phyloP scores from a whole-genome alignment of 2,797 vertebrate species.

The Gymnothorax reevesii region DNA sequence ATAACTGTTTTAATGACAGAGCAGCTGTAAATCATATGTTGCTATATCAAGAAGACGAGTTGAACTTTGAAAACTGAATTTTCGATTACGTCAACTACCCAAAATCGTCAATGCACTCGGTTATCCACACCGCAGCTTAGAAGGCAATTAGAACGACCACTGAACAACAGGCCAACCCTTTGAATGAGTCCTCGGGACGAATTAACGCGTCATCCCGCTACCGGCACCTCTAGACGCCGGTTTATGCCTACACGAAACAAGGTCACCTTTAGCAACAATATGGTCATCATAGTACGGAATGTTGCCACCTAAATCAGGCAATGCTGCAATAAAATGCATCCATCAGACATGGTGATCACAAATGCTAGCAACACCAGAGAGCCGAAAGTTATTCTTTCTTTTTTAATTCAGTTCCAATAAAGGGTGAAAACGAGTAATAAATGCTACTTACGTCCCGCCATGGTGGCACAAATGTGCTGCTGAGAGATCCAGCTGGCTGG shows the following conservation, averaged over 20 bases:
- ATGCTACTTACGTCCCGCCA: conserved; percentile 37
- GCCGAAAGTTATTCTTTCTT: neutral
- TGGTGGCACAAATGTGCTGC: neutral
- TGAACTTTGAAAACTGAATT: too few relatives aligned
- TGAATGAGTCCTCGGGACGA: neutral
- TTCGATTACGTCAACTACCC: too few relatives aligned
- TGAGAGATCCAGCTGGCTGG: conserved; percentile 4
- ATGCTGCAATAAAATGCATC: too few relatives aligned
- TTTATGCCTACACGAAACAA: conserved; percentile 15
- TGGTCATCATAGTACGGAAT: neutral
- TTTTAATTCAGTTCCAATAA: too few relatives aligned
- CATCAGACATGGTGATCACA: neutral
- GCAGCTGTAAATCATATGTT: too few relatives aligned
- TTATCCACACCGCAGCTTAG: neutral
- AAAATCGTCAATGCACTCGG: too few relatives aligned
- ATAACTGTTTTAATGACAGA: too few relatives aligned
- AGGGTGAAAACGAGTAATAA: neutral
- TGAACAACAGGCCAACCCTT: neutral
- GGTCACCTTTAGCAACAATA: conserved; percentile 30
- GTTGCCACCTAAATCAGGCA: too few relatives aligned
- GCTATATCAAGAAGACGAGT: too few relatives aligned
- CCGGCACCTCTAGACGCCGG: neutral
- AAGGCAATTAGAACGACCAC: neutral
- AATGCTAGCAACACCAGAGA: neutral
- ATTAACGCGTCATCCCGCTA: neutral